Evolutionary conservation across 2,888 invertebrate genomes (phyloP).

Genomic region (Auanema freiburgensis): DNA sequence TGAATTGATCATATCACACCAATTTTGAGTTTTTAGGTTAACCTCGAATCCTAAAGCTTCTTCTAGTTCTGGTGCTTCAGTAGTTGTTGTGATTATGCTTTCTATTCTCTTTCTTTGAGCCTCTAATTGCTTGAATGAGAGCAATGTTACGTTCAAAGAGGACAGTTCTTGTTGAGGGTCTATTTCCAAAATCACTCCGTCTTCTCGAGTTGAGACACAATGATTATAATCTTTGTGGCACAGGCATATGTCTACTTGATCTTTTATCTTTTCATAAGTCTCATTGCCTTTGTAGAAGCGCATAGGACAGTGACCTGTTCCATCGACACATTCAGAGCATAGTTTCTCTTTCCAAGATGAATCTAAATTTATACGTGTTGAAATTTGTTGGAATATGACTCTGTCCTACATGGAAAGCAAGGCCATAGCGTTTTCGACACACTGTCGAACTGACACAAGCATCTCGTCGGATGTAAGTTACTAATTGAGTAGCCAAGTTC

Average conservation of each 20-base stretch:
- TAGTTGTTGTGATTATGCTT: slow-evolving; percentile 57
- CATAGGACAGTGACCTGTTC: slow-evolving; percentile 63
- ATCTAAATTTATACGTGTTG: slow-evolving; percentile 32
- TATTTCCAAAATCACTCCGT: slow-evolving; percentile 61
- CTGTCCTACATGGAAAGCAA: slow-evolving; percentile 58
- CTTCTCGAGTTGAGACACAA: slow-evolving; percentile 57
- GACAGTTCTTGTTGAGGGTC: slow-evolving; percentile 54
- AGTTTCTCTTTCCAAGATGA: slow-evolving; percentile 62
- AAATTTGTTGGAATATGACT: slow-evolving; percentile 17
- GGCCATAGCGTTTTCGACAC: slow-evolving; percentile 61
- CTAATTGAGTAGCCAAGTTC: slow-evolving; percentile 22
- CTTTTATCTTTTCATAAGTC: slow-evolving; percentile 40
- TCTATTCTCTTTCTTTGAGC: slow-evolving; percentile 6
- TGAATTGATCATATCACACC: slow-evolving; percentile 15
- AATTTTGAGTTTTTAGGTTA: slow-evolving; percentile 3
- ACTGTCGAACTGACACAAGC: slow-evolving; percentile 60
- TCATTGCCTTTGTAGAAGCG: slow-evolving; percentile 53
- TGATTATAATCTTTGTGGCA: slow-evolving; percentile 63
- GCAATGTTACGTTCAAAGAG: slow-evolving; percentile 35
- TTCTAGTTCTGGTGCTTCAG: slow-evolving; percentile 55
- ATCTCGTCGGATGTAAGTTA: slow-evolving; percentile 49
- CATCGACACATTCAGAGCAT: slow-evolving; percentile 56
- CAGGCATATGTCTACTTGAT: slow-evolving; percentile 55
- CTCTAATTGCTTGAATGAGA: slow-evolving; percentile 19
- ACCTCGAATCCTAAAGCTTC: slow-evolving; percentile 59